Evolutionary conservation across 1,140 invertebrate species (phyloP), one percentile per base, ranked within the genome.

Genomic region (Platyura marginata): DNA sequence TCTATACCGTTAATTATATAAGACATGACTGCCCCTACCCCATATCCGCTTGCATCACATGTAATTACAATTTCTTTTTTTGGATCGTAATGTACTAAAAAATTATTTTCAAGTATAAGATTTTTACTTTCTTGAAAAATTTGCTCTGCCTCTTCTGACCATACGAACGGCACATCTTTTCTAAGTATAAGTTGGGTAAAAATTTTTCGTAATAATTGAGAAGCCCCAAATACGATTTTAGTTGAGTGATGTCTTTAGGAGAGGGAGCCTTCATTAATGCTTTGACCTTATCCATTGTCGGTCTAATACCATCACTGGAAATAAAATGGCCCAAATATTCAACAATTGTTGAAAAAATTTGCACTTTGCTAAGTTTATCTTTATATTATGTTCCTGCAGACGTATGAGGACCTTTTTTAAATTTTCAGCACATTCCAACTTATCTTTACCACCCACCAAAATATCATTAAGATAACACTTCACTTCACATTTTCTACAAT

Each of bases 391-490:
- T 40, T 45, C 25, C n/a, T 36, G 29, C 11, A 45, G 33, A 11
- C 32, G 20, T 16, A 35, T 19, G 11, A 41, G 10, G 10, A 45
- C 39, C 18, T 34, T 29, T 9, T 18, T 11, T 13, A 41, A 20
- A 16, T 36, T 36, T 35, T 41, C 34, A 3, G 33, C 20, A 45
- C 52, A 53, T 43, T 53, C 46, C 2, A 41, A 20, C 39, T 47
- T 9, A 44, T 41, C 44, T 42, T 42, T 22, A n/a, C 53, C 51
- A 18, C 40, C 42, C 25, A 61, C 42, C 43, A 54, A 47, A 33
- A 60, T 51, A 47, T 62, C 53, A 46, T 59, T 55, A 39, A 59
- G 35, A 29, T 25, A 45, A 8, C 39, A 29, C 11, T 29, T 39
- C 10, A 29, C 32, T 11, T 44, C n/a, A n/a, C n/a, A n/a, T n/a